Conservation (phyloP, 2,113 vertebrate species). For the Aptenodytes forsteri region DNA sequence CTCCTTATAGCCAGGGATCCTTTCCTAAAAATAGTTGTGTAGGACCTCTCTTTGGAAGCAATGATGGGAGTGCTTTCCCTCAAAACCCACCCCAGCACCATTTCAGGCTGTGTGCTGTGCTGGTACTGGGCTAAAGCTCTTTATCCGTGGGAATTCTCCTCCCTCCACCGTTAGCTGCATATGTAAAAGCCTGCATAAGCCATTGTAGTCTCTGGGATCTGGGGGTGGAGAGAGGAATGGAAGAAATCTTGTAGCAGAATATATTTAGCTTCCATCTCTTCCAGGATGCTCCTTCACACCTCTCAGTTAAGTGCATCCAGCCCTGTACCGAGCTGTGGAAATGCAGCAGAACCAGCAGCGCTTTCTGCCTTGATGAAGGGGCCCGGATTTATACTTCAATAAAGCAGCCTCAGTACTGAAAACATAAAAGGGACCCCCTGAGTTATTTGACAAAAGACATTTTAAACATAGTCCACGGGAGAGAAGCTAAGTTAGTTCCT, state of each 20-base stretch:
- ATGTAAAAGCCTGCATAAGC: conserved; percentile 43
- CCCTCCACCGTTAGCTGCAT: conserved; percentile 28
- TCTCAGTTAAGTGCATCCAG: conserved; percentile 32
- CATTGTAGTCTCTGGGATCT: conserved; percentile 53
- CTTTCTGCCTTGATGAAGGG: not conserved
- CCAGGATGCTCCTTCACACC: conserved; percentile 62
- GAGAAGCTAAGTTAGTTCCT: not conserved
- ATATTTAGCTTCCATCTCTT: conserved; percentile 61
- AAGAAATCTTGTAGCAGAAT: conserved; percentile 58
- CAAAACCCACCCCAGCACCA: not conserved
- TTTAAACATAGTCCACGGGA: not conserved
- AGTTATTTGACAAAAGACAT: not conserved
- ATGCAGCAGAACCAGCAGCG: not conserved
- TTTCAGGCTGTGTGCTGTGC: not conserved
- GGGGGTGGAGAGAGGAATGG: conserved; percentile 53
- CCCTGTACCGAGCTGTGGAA: not conserved
- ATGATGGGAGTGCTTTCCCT: not conserved
- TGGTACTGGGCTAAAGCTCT: conserved; percentile 14
- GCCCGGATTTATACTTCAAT: not conserved
- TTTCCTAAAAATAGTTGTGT: not conserved
- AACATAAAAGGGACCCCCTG: not conserved
- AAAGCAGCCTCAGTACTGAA: not conserved
- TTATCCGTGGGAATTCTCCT: conserved; percentile 44
- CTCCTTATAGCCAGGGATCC: not conserved
- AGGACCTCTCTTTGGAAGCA: not conserved